Evolutionary conservation across 2,113 vertebrate species (phyloP).

Genomic region (Panthera leo): DNA sequence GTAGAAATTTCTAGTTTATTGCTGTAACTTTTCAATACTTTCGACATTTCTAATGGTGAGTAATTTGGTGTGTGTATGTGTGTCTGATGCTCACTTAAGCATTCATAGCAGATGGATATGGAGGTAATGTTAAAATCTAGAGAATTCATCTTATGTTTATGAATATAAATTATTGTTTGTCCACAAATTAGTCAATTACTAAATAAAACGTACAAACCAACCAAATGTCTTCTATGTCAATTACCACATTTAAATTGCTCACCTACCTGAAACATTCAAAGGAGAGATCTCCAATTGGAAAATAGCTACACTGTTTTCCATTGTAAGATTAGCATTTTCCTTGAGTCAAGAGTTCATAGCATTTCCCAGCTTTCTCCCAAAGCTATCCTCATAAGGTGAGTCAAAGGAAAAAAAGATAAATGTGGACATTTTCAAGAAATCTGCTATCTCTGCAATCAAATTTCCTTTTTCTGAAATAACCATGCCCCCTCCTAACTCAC

Average conservation of each 20-base stretch:
- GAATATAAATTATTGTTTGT: neutral
- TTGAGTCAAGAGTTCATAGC: neutral
- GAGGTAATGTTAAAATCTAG: neutral
- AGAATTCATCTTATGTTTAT: neutral
- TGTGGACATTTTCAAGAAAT: neutral
- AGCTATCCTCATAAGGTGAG: neutral
- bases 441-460: neutral
- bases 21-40: neutral
- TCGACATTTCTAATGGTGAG: neutral
- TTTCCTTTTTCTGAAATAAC: neutral
- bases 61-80: neutral
- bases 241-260: slow-evolving; percentile 19
- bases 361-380: slow-evolving; percentile 22
- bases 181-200: neutral
- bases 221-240: neutral
- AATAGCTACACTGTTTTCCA: neutral
- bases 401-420: slow-evolving; percentile 5
- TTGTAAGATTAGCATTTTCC: neutral
- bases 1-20: neutral
- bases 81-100: neutral
- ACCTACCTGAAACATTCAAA: neutral
- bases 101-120: neutral
- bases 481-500: neutral
- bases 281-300: neutral
- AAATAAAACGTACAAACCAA: slow-evolving; percentile 31